phyloP scores from a whole-genome alignment of 2,797 vertebrate genomes.

The Darevskia mixta region DNA sequence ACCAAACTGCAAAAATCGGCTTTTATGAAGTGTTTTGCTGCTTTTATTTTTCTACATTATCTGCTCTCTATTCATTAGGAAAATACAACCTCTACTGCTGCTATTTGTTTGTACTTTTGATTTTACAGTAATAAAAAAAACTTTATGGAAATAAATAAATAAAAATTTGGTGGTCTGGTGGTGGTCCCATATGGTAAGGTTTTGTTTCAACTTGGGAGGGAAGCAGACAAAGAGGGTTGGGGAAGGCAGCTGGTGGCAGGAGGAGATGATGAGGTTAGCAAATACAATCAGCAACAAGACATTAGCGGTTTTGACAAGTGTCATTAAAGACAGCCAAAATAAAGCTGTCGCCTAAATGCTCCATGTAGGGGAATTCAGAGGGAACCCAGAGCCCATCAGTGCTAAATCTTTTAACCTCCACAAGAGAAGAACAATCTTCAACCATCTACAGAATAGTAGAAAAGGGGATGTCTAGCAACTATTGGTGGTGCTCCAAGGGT shows the following conservation, averaged over 20 bases:
- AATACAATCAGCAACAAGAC: conserved; percentile 41
- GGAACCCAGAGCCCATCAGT: conserved; percentile 34
- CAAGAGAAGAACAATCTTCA: conserved; percentile 46
- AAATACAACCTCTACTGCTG: too few relatives aligned
- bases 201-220: conserved; percentile 38
- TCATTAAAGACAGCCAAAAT: conserved; percentile 42
- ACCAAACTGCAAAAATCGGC: too few relatives aligned
- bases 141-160: background rate
- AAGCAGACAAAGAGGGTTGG: conserved; percentile 29
- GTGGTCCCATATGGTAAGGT: conserved; percentile 40
- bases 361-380: conserved; percentile 34
- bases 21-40: too few relatives aligned
- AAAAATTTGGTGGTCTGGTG: conserved; percentile 54
- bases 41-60: too few relatives aligned
- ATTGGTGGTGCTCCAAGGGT: background rate
- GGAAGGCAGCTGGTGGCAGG: conserved; percentile 49
- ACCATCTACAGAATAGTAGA: conserved; percentile 33
- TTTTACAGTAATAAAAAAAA: too few relatives aligned
- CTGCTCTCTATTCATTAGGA: too few relatives aligned
- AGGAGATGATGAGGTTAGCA: conserved; percentile 10
- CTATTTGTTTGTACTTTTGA: too few relatives aligned
- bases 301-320: conserved; percentile 36
- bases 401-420: conserved; percentile 49
- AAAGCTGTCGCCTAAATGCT: conserved; percentile 43
- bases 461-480: background rate